These are phyloP conservation scores for Siphonodentalium dalli DNA, from an alignment of 2,888 invertebrate genomes.

Conservation along the genomic window DNA sequence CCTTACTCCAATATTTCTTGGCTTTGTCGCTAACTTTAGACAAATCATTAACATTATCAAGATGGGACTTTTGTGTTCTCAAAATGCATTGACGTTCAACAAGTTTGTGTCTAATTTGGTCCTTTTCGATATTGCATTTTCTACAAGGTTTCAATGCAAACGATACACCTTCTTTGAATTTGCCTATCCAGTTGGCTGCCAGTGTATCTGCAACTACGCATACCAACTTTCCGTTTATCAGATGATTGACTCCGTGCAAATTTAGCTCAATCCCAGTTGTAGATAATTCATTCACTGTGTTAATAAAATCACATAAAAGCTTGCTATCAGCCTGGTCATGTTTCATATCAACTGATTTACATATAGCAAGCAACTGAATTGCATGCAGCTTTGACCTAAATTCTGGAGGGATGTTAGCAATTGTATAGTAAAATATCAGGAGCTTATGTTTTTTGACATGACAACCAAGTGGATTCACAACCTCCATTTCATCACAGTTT, in stretches of 20 bases:
- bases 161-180: conserved; percentile 26
- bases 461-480: conserved; percentile 10
- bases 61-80: conserved; percentile 11
- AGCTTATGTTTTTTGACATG: conserved; percentile 21
- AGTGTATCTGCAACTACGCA: conserved; percentile 16
- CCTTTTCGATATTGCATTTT: conserved; percentile 13
- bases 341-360: conserved; percentile 5
- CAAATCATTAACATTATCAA: conserved; percentile 8
- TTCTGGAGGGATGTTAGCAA: conserved; percentile 16
- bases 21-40: not conserved
- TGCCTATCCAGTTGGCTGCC: conserved; percentile 18
- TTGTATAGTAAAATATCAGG: conserved; percentile 9
- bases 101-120: conserved; percentile 1
- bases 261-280: not conserved
- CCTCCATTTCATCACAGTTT: conserved; percentile 14
- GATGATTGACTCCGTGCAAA: not conserved
- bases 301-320: conserved; percentile 13
- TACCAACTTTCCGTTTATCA: conserved; percentile 7
- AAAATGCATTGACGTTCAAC: not conserved
- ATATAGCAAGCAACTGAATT: conserved; percentile 14
- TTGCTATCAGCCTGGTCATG: conserved; percentile 3
- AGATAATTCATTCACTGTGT: conserved; percentile 6
- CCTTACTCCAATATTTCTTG: conserved; percentile 15
- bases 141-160: conserved; percentile 19
- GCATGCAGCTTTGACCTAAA: conserved; percentile 9